Evolutionary conservation across 1,140 invertebrate species (phyloP).

Genomic region (Ceratitis capitata): DNA sequence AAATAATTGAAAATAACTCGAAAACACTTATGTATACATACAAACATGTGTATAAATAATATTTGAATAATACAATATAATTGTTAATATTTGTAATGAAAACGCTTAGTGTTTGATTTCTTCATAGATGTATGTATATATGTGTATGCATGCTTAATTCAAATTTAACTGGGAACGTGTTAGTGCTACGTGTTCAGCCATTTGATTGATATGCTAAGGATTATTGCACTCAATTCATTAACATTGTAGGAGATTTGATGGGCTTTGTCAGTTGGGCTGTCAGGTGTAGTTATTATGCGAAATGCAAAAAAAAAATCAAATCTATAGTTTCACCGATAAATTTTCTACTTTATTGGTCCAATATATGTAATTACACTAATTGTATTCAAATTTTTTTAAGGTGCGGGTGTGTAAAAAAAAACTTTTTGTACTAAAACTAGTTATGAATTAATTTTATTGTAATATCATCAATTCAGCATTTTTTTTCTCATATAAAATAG

Average conservation of each 20-base stretch:
- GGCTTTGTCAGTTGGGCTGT: neutral
- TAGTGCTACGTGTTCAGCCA: neutral
- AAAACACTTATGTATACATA: slow-evolving; percentile 10
- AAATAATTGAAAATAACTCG: slow-evolving; percentile 2
- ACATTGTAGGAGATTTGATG: neutral
- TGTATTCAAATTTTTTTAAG: neutral
- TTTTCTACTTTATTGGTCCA: neutral
- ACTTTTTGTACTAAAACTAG: neutral
- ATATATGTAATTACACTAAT: neutral
- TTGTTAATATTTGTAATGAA: slow-evolving; percentile 37
- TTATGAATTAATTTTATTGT: neutral
- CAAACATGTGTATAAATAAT: neutral
- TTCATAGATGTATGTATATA: neutral
- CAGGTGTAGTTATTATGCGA: neutral
- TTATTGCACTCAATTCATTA: neutral
- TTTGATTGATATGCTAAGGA: slow-evolving; percentile 11
- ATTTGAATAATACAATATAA: slow-evolving; percentile 28
- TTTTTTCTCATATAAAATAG: too few species aligned
- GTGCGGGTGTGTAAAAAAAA: too few species aligned
- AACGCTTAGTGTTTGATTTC: neutral
- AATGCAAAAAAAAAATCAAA: too few species aligned
- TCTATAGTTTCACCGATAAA: neutral
- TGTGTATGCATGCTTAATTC: neutral
- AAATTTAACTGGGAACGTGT: neutral
- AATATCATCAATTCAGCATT: too few species aligned